Conservation (phyloP, 2,888 invertebrate genomes). For the Octodonta nipae region DNA sequence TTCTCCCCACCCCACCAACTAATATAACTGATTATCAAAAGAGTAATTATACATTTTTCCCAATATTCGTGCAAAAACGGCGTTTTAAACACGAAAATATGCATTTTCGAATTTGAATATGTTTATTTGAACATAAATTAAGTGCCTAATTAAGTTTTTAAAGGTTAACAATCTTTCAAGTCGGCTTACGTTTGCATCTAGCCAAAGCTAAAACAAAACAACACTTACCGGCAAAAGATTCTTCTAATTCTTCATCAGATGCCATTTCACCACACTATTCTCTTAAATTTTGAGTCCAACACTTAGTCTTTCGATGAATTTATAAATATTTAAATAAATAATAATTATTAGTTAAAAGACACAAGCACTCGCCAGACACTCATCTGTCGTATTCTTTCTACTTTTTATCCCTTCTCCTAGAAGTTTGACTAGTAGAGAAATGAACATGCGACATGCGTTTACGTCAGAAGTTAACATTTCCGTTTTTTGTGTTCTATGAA, state of each 20-base stretch:
- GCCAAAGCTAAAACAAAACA: slow-evolving; percentile 24
- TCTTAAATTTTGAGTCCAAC: too few species aligned
- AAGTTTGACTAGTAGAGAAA: too few species aligned
- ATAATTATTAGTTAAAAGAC: too few species aligned
- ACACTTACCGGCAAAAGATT: slow-evolving; percentile 71
- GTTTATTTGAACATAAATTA: background rate
- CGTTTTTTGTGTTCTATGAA: too few species aligned
- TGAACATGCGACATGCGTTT: too few species aligned
- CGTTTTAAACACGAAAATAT: slow-evolving; percentile 3
- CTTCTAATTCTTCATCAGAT: slow-evolving; percentile 78
- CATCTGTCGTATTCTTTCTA: too few species aligned
- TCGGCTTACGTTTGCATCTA: slow-evolving; percentile 28
- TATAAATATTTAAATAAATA: too few species aligned
- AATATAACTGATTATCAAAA: slow-evolving; percentile 29
- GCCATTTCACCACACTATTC: slow-evolving; percentile 45
- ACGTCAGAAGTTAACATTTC: too few species aligned
- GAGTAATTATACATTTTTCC: slow-evolving; percentile 24
- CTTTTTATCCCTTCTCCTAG: too few species aligned
- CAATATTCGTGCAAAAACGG: background rate
- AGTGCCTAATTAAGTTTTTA: background rate
- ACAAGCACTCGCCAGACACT: too few species aligned
- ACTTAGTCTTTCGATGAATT: too few species aligned
- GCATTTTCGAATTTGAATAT: background rate
- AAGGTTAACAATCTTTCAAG: slow-evolving; percentile 23
- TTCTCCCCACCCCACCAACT: slow-evolving; percentile 26